These are phyloP conservation scores for Ciconia boyciana DNA, from an alignment of 2,113 vertebrate genomes.

Conservation along the genomic window DNA sequence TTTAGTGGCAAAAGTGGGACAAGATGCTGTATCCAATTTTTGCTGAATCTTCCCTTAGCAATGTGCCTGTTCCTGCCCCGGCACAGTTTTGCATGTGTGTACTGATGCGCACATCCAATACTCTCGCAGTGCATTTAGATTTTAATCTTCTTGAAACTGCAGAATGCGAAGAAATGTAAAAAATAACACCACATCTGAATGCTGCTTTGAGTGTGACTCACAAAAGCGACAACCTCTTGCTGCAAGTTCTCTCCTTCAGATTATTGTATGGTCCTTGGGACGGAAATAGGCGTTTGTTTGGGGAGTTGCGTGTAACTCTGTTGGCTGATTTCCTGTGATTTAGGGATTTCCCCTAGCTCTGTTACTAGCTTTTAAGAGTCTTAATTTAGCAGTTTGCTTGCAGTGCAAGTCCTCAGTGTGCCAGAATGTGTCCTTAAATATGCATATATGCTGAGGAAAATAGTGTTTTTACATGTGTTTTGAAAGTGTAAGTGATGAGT, in stretches of 20 bases:
- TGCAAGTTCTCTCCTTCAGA: not conserved
- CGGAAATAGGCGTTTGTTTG: not conserved
- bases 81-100: too few species aligned
- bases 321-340: not conserved
- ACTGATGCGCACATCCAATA: rapidly evolving
- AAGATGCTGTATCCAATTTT: not conserved
- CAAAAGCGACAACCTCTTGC: too few species aligned
- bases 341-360: not conserved
- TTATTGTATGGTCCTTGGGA: not conserved
- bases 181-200: not conserved
- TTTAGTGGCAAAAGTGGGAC: not conserved
- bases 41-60: not conserved
- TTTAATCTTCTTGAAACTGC: not conserved
- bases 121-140: not conserved
- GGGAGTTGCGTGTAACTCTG: not conserved
- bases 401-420: not conserved
- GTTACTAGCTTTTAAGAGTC: not conserved
- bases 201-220: not conserved
- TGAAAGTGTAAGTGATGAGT: slow-evolving; percentile 16
- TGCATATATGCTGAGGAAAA: not conserved
- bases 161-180: not conserved
- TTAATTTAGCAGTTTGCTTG: not conserved
- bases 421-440: not conserved
- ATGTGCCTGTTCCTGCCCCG: not conserved
- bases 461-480: not conserved